Conservation (phyloP, 1,140 invertebrate species). For the Drosophila yakuba region DNA sequence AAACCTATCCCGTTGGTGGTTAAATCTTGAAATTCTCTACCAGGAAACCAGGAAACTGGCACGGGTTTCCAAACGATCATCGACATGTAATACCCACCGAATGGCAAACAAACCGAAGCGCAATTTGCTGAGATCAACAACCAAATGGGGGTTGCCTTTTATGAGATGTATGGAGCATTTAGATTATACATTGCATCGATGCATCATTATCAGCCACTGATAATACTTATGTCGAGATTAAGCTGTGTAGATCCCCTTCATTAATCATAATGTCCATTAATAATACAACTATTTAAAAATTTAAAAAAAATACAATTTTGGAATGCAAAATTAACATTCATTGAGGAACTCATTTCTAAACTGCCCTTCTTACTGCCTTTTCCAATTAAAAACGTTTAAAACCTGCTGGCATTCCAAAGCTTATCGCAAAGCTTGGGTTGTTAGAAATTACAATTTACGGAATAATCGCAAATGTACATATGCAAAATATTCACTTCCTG, state of each 20-base stretch:
- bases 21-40: constrained; percentile 24
- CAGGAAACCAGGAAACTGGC: constrained; percentile 31
- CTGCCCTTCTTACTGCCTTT: too few relatives aligned
- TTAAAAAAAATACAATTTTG: too few relatives aligned
- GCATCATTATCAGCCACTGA: not conserved
- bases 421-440: not conserved
- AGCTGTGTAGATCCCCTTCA: too few relatives aligned
- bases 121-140: constrained; percentile 6
- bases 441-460: too few relatives aligned
- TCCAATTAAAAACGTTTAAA: not conserved
- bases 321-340: too few relatives aligned
- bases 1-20: constrained; percentile 39
- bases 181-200: not conserved
- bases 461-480: not conserved
- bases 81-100: too few relatives aligned
- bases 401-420: not conserved
- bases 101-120: too few relatives aligned
- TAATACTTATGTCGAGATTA: not conserved
- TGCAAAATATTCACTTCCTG: not conserved
- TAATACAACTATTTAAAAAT: too few relatives aligned
- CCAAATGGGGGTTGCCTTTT: constrained; percentile 8
- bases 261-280: not conserved
- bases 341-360: too few relatives aligned
- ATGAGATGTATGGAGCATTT: not conserved
- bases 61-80: not conserved